Evolutionary conservation across 1,140 invertebrate genomes (phyloP), one percentile per base, ranked within the genome.

Genomic region (Lepidurus packardi): DNA sequence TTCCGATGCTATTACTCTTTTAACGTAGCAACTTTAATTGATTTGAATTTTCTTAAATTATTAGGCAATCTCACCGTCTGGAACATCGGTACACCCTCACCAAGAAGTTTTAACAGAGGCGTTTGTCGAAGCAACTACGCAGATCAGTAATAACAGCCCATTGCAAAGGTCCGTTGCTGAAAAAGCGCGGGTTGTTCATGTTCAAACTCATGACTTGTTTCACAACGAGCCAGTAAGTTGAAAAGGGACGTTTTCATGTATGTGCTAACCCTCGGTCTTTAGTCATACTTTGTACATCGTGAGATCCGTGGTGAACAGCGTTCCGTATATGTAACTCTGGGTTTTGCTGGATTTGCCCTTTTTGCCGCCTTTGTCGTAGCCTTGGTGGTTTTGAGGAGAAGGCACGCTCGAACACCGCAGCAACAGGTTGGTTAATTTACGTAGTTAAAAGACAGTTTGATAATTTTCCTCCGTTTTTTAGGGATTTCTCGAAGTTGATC

Each of bases 401-500:
- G 92, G 83, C 91, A 90, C 80, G 88, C 89, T 79, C 90, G 92
- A 83, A 92, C 91, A 80, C 94, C 94, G 79, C 92, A 94, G 81
- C 92, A 94, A 82, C 94, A 97, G 86, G 89, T 89, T 85, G 34
- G 34, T 34, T 16, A 41, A 16, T 47, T 3, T 41, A 13, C 43
- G 73, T 43, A 21, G 1, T 77, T n/a, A 25, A 65, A 74, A 53
- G 13, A n/a, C n/a, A 78, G 13, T 42, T n/a, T 13, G 43, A 78
- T 78, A 13, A 74, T 73, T 78, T 41, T 42, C 78, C 34, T 80
- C 47, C 73, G 81, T 76, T 80, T 83, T 83, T 24, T 82, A 90
- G 90, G 96, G 96, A 80, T 98, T 98, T 85, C 93, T 98, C 79
- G 94, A 96, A 87, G 94, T 96, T 42, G 90, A 93, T 85, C 91